Base-by-base conservation (phyloP, 2,888 invertebrate species). In the Apoderus coryli region DNA sequence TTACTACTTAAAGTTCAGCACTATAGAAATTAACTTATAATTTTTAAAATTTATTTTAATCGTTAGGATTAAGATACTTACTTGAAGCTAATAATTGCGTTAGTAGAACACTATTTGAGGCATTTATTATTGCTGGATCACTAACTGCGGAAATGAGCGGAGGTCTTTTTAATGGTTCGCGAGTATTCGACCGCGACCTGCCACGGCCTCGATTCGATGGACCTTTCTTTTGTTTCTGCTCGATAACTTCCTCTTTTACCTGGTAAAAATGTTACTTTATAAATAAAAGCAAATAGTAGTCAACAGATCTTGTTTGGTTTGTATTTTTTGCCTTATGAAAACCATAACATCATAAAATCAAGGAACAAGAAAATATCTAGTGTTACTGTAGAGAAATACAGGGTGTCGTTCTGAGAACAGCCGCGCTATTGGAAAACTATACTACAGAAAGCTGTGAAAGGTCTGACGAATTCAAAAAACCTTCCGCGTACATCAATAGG, bases 21-120 rank as follows among this genome's bases (percentile, higher is more conserved):
- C 7, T 7, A 5, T 7, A 16, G 16, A 16, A 16, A 7, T 16
- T 5, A 16, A 29, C 25, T 27, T 35, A 16, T 10, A 25, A 25
- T 16, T 29, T 11, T 7, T 10, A n/a, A 14, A 16, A 13, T 25
- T 27, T 13, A 27, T 4, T 19, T 34, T 14, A 22, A 29, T 29
- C 4, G 16, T 10, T 3, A 9, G n/a, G 12, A 13, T 14, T 10
- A 14, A 12, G 10, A 22, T 11, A 44, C 44, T 76, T 74, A 54
- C 65, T 69, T 50, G 64, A 69, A 28, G 78, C 43, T 27, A 89
- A 71, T 40, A 89, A 68, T 52, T 86, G 85, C 26, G 86, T 85
- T 36, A 89, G 67, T 53, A 80, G 67, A 31, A 82, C 78, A 61
- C 79, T 84, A 47, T 42, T 48, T 71, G 42, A 45, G 5, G 46